Evolutionary conservation across 2,113 vertebrate genomes (phyloP).

Genomic region (Scomber colias): DNA sequence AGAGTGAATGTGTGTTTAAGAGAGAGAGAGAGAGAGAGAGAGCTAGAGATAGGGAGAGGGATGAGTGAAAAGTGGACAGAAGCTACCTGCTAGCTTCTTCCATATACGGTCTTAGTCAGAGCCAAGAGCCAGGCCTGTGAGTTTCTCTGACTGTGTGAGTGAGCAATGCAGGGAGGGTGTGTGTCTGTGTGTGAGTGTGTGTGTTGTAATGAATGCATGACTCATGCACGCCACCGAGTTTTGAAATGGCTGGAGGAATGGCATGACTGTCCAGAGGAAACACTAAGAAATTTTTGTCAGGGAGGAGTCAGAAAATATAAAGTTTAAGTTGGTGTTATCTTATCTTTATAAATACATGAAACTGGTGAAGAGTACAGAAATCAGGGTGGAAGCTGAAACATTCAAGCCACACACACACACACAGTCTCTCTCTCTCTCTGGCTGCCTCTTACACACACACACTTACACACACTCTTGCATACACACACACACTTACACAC

Average conservation of each 20-base stretch:
- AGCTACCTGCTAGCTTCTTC: conserved; percentile 77
- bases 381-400: neutral
- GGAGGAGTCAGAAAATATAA: neutral
- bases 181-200: conserved; percentile 2
- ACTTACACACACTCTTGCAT: neutral
- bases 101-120: conserved; percentile 76
- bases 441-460: too few species aligned
- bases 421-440: too few species aligned
- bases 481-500: neutral
- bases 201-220: conserved; percentile 53
- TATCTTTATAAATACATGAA: neutral
- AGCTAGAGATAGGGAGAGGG: conserved; percentile 13
- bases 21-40: neutral
- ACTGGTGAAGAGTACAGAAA: neutral
- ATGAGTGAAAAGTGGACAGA: conserved; percentile 53
- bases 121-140: conserved; percentile 62
- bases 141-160: conserved; percentile 67
- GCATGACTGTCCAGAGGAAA: conserved; percentile 24
- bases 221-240: conserved; percentile 36
- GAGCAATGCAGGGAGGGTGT: conserved; percentile 64
- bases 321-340: neutral
- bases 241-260: conserved; percentile 29
- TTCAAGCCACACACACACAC: conserved; percentile 23
- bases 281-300: neutral
- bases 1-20: conserved; percentile 21